These are phyloP conservation scores for Brachionichthys hirsutus DNA, from an alignment of 2,113 vertebrate species.

Conservation along the genomic window DNA sequence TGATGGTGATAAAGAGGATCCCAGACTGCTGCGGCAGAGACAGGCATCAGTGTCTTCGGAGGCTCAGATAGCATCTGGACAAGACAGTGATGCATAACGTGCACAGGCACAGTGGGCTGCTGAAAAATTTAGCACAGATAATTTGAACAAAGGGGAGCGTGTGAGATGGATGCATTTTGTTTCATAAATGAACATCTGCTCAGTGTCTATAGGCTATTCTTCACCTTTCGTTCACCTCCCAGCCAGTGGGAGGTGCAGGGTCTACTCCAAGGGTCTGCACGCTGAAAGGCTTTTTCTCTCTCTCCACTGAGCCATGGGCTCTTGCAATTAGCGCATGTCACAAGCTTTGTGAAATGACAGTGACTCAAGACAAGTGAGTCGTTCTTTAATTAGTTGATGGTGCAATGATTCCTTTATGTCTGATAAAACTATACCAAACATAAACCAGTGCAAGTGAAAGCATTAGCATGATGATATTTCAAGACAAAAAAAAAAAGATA, in stretches of 20 bases:
- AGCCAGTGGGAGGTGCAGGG: too few relatives aligned
- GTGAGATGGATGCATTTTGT: constrained; percentile 21
- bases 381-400: not conserved
- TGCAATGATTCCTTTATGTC: not conserved
- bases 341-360: constrained; percentile 25
- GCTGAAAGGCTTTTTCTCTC: too few relatives aligned
- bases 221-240: constrained; percentile 14
- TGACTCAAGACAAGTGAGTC: constrained; percentile 1
- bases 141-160: constrained; percentile 31
- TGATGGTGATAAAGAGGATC: constrained; percentile 3
- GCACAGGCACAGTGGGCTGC: constrained; percentile 6
- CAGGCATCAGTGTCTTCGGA: constrained; percentile 1
- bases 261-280: too few relatives aligned
- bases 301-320: constrained; percentile 18
- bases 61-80: constrained; percentile 8
- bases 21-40: constrained; percentile 4
- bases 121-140: constrained; percentile 14
- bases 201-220: constrained; percentile 34
- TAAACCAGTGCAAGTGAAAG: not conserved
- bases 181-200: constrained; percentile 53
- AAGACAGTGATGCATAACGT: not conserved
- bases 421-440: not conserved
- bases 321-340: constrained; percentile 24
- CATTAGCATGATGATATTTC: too few relatives aligned
- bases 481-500: too few relatives aligned